Base-by-base conservation (phyloP, 1,140 invertebrate species). In the Pseudomyrmex dendroicus region DNA sequence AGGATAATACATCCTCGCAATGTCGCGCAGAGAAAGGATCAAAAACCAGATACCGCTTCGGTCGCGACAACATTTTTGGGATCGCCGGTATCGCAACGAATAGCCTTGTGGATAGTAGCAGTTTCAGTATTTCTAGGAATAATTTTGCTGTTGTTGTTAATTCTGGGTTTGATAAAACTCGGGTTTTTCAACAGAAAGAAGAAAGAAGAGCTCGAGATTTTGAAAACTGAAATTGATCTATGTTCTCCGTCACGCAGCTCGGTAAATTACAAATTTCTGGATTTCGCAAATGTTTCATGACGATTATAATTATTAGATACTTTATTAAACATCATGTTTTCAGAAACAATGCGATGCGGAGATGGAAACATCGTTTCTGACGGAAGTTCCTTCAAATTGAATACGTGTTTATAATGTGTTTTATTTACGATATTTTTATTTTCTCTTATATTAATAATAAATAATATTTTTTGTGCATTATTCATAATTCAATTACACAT, bases 121-220 rank as follows among this genome's bases (percentile, higher is more conserved):
- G 22, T 93, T n/a, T 92, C 94, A n/a, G 82, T 93, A 20, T 74
- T 92, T 46, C 67, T 93, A 13, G 94, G 94, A 13, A 82, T 94
- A 66, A 44, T 93, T 20, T 46, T 94, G 13, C 74, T 94, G 8
- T 76, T 90, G n/a, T 20, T 94, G 2, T 35, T 94, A 4, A 85
- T 89, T 46, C 66, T 92, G 22, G 89, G 82, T 63, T 84, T 95
- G 3, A 74, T 93, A 54, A 93, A 93, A 87, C 83, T 94, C 35
- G 94, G 94, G 35, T 94, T 94, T 73, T 94, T 94, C 59, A 86
- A 91, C 48, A 84, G 93, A 73, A 92, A 91, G 67, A 92, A 89
- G 59, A 93, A 86, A 68, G 80, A 91, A 59, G 89, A 94, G 54
- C 86, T 94, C 10, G 80, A 92, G 64, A 89, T 87, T 4, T 82